Conservation (phyloP, 2,888 invertebrate genomes). For the Erpobdella octoculata region DNA sequence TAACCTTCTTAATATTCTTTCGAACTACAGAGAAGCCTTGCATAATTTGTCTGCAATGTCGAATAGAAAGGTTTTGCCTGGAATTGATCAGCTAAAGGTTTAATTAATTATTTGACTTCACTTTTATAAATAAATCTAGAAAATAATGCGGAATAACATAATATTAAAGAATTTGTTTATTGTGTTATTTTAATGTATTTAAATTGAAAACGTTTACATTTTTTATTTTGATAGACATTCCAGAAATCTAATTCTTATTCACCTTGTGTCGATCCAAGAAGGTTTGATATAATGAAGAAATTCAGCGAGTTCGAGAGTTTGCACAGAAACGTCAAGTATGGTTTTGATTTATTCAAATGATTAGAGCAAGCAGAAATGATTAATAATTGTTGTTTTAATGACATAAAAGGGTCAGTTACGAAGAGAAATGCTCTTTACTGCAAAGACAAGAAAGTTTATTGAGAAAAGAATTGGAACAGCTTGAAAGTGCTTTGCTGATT, state of each 20-base stretch:
- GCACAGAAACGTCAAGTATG: background rate
- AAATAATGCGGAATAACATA: too few relatives aligned
- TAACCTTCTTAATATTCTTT: background rate
- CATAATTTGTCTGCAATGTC: background rate
- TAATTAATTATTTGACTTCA: too few relatives aligned
- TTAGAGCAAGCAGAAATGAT: background rate
- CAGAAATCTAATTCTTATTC: too few relatives aligned
- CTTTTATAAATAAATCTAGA: too few relatives aligned
- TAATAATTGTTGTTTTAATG: background rate
- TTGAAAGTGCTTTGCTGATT: background rate
- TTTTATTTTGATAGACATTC: too few relatives aligned
- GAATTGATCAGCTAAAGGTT: background rate
- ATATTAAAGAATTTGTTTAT: too few relatives aligned
- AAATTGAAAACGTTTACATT: too few relatives aligned
- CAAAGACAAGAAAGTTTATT: background rate
- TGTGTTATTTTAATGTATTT: too few relatives aligned
- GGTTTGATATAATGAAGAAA: background rate
- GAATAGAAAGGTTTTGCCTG: background rate
- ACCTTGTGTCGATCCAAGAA: too few relatives aligned
- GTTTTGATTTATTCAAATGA: background rate
- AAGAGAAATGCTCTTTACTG: background rate
- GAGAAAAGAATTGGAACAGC: background rate
- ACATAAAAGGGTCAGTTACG: background rate
- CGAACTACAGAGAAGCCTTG: constrained; percentile 3
- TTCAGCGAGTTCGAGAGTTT: background rate